Conservation (phyloP, 2,113 vertebrate species). For the Fregetta grallaria region DNA sequence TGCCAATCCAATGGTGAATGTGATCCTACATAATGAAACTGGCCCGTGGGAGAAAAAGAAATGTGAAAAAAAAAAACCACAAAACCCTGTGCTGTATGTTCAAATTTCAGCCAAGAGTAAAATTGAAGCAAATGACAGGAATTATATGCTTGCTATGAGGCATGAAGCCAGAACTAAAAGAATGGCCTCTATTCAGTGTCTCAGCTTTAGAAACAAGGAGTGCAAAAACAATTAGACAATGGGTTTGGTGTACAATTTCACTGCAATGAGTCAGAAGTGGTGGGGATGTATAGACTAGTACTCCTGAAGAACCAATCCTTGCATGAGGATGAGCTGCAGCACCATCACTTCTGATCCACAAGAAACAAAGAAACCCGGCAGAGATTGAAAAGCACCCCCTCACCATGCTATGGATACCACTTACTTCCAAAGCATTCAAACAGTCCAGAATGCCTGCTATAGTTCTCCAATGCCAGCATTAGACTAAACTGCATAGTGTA, state of each 20-base stretch:
- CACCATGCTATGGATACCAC: neutral
- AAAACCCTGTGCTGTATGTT: neutral
- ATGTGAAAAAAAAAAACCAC: neutral
- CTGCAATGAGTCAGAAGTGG: neutral
- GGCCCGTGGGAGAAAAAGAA: neutral
- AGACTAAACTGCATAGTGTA: neutral
- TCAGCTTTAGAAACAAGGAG: conserved; percentile 1
- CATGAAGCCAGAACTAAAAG: conserved; percentile 45
- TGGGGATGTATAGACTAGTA: neutral
- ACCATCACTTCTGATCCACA: neutral
- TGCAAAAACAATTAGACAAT: conserved; percentile 41
- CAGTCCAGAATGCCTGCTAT: neutral
- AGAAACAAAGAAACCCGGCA: neutral
- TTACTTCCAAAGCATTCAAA: neutral
- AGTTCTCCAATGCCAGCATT: neutral
- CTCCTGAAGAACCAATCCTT: neutral
- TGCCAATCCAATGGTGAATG: neutral
- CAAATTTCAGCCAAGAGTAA: conserved; percentile 11
- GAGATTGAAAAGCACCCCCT: neutral
- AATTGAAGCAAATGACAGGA: conserved; percentile 34
- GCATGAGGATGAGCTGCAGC: neutral
- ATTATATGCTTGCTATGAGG: conserved; percentile 18
- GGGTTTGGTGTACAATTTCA: neutral
- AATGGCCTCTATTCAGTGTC: conserved; percentile 60
- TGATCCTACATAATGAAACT: neutral